Percentiles rank a stretch among this genome's conserved stretches.
Conservation (phyloP, 2,888 invertebrate genomes). For the Sinopyrophorus schimmeli region DNA sequence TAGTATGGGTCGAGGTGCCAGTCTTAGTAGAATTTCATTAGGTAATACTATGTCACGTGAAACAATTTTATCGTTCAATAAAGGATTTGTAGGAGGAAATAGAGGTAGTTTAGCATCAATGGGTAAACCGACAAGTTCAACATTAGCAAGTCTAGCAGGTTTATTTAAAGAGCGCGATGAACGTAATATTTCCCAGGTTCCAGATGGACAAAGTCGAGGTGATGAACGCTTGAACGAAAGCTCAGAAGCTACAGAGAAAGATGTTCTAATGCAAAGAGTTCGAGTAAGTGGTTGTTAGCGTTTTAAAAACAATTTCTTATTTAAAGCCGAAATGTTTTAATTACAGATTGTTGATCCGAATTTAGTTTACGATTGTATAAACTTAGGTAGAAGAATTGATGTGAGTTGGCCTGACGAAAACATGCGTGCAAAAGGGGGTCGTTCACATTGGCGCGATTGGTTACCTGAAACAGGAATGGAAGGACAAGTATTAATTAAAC, state of each 20-base stretch:
- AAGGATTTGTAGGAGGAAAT: conserved; percentile 60
- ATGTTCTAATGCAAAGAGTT: conserved; percentile 61
- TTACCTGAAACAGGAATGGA: conserved; percentile 90
- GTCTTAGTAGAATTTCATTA: conserved; percentile 64
- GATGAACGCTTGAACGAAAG: conserved; percentile 50
- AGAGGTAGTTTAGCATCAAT: conserved; percentile 82
- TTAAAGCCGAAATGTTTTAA: no score
- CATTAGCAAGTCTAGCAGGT: conserved; percentile 83
- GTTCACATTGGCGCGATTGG: conserved; percentile 90
- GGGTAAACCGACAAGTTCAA: conserved; percentile 86
- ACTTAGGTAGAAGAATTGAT: conserved; percentile 86
- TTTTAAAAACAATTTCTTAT: conserved; percentile 4
- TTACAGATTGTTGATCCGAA: conserved; percentile 65
- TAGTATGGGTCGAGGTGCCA: conserved; percentile 59
- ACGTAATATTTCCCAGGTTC: conserved; percentile 47
- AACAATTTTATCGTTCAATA: no score
- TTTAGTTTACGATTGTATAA: conserved; percentile 88
- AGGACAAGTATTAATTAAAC: conserved; percentile 75
- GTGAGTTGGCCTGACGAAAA: conserved; percentile 95
- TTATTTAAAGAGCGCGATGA: conserved; percentile 62
- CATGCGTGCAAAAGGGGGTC: conserved; percentile 84
- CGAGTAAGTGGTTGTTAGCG: conserved; percentile 29
- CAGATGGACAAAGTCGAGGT: conserved; percentile 43
- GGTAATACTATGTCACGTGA: no score
- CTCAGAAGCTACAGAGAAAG: conserved; percentile 50